Base-by-base conservation (phyloP, 2,888 invertebrate genomes). In the Rotaria magnacalcarata region DNA sequence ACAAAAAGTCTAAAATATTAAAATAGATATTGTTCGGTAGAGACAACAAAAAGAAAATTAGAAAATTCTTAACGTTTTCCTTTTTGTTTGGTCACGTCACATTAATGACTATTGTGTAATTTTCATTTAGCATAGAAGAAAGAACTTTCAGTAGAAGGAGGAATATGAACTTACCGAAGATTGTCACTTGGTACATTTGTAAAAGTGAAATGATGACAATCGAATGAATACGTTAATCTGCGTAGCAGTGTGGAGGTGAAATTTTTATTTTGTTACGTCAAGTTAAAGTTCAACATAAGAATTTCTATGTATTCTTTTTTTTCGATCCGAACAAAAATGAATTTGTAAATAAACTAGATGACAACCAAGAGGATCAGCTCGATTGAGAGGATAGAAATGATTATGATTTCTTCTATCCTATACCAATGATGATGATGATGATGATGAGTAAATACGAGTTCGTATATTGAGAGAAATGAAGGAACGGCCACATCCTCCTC, bases 311-410 rank as follows among this genome's bases (percentile, higher is more conserved):
- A 34, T 67, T 27, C 67, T 4, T 7, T 34, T n/a, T 67, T n/a
- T 34, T 67, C 67, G 34, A 19, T 27, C 67, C 67, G 67, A 67
- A 67, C 19, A 67, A 34, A 34, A 67, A 67, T 67, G 67, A 67
- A 67, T 67, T 67, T 67, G 67, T 67, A 67, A 67, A 67, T 67
- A 67, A 67, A 67, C 67, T 67, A 67, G 67, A 67, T 67, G 67
- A 67, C 67, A 34, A 67, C 14, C 34, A 67, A 67, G 14, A 67
- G 67, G 67, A 67, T 67, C 67, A 67, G 34, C 19, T 67, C 67
- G 67, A 67, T 67, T 67, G 67, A 41, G n/a, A 67, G 67, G 67
- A 67, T 67, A 67, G 67, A 67, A 67, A 67, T 67, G 34, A 67
- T 67, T 67, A 67, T 67, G 67, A 67, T 67, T 34, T 67, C 67